Base-by-base conservation (phyloP, 2,888 invertebrate species). In the Hydriomena furcata region DNA sequence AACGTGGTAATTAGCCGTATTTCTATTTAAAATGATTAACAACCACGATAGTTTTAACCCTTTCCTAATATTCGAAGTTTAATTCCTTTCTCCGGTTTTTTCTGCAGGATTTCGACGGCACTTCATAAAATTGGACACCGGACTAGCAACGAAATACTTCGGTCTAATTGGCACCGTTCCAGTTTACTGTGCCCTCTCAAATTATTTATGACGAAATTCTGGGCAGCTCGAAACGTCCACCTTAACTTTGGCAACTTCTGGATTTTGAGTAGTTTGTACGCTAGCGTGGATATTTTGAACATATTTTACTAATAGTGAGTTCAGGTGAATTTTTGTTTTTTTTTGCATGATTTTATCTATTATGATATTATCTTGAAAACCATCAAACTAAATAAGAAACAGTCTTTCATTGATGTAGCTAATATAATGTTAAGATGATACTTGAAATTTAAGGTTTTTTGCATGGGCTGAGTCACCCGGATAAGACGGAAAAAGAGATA, bases 151-250 rank as follows among this genome's bases (percentile, higher is more conserved):
- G 59, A 59, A 65, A 63, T 61, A 66, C 63, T 64, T 51, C 61
- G 62, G 55, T 59, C 66, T 77, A 77, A 78, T 77, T 78, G 76
- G 74, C 68, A 52, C 55, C 65, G 71, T 59, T 65, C 74, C 67
- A 70, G 68, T 70, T 68, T 68, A 60, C 56, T 48, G 48, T 54
- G 44, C 45, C 50, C 66, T 64, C 67, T 68, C 64, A 66, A 71
- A 71, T 73, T 66, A 73, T 75, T 77, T 74, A 74, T 70, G 63
- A 60, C 59, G 63, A 61, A 60, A 65, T 65, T 57, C 63, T 58
- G 56, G 49, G 46, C 56, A 54, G 36, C 45, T 40, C 35, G 37
- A 46, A 55, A 45, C 45, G 45, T 24, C 40, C 36, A 50, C 47
- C 49, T 48, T 50, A 58, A 61, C 56, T 60, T 58, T 55, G 46